Evolutionary conservation across 2,888 invertebrate species (phyloP).

Genomic region (Netelia virgata): DNA sequence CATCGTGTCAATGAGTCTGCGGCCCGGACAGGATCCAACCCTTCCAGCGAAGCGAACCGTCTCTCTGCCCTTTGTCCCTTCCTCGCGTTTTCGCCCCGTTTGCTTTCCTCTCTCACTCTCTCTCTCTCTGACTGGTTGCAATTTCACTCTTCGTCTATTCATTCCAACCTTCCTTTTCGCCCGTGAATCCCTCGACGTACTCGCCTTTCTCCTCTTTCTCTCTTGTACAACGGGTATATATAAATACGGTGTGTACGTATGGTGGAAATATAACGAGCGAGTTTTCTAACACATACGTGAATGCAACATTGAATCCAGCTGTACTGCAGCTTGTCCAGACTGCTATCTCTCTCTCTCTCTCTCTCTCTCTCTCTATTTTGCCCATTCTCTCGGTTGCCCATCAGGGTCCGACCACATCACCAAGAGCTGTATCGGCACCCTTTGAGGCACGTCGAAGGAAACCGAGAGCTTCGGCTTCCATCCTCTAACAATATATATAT

Average conservation of each 20-base stretch:
- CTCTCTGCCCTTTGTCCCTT: constrained; percentile 20
- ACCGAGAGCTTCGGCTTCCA: constrained; percentile 9
- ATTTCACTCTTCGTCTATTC: constrained; percentile 54
- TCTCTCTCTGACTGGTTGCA: constrained; percentile 23
- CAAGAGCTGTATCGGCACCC: constrained; percentile 55
- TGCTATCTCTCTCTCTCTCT: constrained; percentile 11
- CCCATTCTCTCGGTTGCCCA: constrained; percentile 23
- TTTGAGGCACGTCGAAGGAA: constrained; percentile 57
- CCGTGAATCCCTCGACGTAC: constrained; percentile 12
- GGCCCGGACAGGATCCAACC: constrained; percentile 61
- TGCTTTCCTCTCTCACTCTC: background rate
- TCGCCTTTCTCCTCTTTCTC: background rate
- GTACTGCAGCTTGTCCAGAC: background rate
- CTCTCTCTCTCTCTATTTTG: background rate
- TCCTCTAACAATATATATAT: background rate
- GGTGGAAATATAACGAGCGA: constrained; percentile 12
- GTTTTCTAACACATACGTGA: constrained; percentile 23
- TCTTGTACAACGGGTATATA: too few species aligned
- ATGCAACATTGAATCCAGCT: constrained; percentile 27
- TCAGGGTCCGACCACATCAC: constrained; percentile 37
- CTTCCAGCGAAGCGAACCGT: constrained; percentile 33
- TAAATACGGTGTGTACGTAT: constrained; percentile 1
- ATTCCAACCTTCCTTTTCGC: constrained; percentile 26
- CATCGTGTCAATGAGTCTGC: constrained; percentile 75
- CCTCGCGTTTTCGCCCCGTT: constrained; percentile 49